Base-by-base conservation (phyloP, 2,797 vertebrate genomes). In the Sylvilagus floridanus region DNA sequence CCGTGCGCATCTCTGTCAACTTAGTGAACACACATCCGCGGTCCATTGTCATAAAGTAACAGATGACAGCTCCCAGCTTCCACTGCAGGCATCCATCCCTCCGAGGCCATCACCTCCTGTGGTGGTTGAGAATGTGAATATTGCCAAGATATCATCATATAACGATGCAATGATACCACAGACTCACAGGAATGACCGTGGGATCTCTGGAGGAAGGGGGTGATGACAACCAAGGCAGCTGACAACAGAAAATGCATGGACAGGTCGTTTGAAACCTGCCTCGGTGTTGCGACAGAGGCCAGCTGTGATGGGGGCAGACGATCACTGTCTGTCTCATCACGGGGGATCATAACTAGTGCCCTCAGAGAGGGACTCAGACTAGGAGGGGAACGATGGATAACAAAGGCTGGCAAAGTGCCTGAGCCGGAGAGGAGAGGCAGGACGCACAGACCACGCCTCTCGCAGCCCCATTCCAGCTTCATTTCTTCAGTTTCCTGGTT, bases 291-390 rank as follows among this genome's bases (percentile, higher is more conserved):
- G 76, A 32, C 0, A 35, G 68, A 37, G 13, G 11, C 13, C 2
- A 7, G 12, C 17, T n/a, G 30, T 4, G 32, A 35, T 1, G 52
- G 19, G 26, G 10, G 4, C 42, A 2, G 42, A n/a, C 6, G 9
- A 52, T 12, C 2, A 7, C 35, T 0, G 2, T 0, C 10, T 9
- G 0, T 10, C 19, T 26, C 50, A 6, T 17, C 17, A 1, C 1
- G 0, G 0, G 7, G n/a, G 24, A 12, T 50, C 2, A 16, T 13
- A 65, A 19, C 63, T 7, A 6, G 11, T 19, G 37, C 7, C 1
- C 11, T 76, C 7, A 26, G 54, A 16, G 79, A 52, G 65, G 35
- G 24, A 22, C 75, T 68, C 82, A 4, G n/a, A 54, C 30, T 16
- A 69, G 14, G 24, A 42, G 6, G 22, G 68, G 14, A 60, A 4